Evolutionary conservation across 1,140 invertebrate genomes (phyloP).

Genomic region (Listronotus bonariensis): DNA sequence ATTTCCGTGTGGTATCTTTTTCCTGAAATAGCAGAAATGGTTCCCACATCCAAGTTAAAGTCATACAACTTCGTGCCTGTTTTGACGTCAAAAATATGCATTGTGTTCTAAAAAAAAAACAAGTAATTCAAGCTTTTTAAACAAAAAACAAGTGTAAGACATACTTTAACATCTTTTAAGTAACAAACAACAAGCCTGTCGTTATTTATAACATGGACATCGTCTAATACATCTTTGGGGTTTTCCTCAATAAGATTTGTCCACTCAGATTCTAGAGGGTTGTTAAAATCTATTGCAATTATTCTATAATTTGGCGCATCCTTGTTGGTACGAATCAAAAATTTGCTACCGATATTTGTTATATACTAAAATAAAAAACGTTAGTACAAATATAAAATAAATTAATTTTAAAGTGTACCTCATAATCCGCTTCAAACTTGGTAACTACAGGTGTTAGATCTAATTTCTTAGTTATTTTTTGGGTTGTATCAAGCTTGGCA

Average conservation of each 20-base stretch:
- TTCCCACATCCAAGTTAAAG: constrained; percentile 86
- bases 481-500: constrained; percentile 69
- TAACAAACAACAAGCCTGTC: constrained; percentile 92
- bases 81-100: constrained; percentile 80
- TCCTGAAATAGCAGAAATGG: constrained; percentile 82
- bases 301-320: constrained; percentile 90
- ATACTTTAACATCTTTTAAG: constrained; percentile 93
- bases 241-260: constrained; percentile 83
- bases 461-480: constrained; percentile 67
- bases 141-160: neutral
- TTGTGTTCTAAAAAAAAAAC: constrained; percentile 69
- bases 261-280: constrained; percentile 82
- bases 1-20: constrained; percentile 86
- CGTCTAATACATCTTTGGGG: constrained; percentile 85
- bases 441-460: constrained; percentile 77
- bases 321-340: constrained; percentile 92
- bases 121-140: constrained; percentile 11
- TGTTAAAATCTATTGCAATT: constrained; percentile 85
- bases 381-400: constrained; percentile 15
- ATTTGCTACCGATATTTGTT: constrained; percentile 83
- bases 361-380: constrained; percentile 72
- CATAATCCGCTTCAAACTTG: constrained; percentile 93
- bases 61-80: constrained; percentile 73
- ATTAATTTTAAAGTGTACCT: constrained; percentile 63
- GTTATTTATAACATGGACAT: constrained; percentile 79